phyloP scores from a whole-genome alignment of 1,140 invertebrate species.

The Lethocerus indicus region DNA sequence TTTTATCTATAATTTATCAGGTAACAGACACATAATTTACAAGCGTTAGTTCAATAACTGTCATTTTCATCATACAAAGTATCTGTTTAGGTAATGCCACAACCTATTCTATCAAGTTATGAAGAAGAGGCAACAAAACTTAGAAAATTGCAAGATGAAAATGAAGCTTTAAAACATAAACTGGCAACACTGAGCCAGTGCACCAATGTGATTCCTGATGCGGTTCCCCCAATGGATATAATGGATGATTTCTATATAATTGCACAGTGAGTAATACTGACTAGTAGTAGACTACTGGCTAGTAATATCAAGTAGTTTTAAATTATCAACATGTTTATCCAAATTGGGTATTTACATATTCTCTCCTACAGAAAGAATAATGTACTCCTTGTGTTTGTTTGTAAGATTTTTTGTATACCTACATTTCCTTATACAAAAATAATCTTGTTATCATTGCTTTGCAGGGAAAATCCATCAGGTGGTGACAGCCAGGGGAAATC shows the following conservation, averaged over 20 bases:
- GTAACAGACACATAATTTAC: too few species aligned
- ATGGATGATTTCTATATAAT: constrained; percentile 89
- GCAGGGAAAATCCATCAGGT: constrained; percentile 30
- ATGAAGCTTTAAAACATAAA: constrained; percentile 44
- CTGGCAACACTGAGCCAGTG: constrained; percentile 24
- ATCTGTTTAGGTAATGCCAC: constrained; percentile 47
- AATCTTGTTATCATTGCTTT: too few species aligned
- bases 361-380: too few species aligned
- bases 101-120: constrained; percentile 66
- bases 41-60: neutral
- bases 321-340: too few species aligned
- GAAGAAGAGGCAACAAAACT: constrained; percentile 69
- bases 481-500: constrained; percentile 35
- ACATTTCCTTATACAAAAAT: too few species aligned
- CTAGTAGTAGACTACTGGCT: constrained; percentile 12
- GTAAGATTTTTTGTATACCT: too few species aligned
- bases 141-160: constrained; percentile 67
- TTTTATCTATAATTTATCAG: constrained; percentile 77
- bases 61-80: neutral
- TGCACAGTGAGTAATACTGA: constrained; percentile 51
- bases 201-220: constrained; percentile 25
- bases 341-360: too few species aligned
- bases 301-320: too few species aligned
- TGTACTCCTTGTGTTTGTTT: too few species aligned
- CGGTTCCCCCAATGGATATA: constrained; percentile 50